These are phyloP conservation scores for Harpalus rufipes DNA, from an alignment of 2,888 invertebrate genomes.

Conservation along the genomic window DNA sequence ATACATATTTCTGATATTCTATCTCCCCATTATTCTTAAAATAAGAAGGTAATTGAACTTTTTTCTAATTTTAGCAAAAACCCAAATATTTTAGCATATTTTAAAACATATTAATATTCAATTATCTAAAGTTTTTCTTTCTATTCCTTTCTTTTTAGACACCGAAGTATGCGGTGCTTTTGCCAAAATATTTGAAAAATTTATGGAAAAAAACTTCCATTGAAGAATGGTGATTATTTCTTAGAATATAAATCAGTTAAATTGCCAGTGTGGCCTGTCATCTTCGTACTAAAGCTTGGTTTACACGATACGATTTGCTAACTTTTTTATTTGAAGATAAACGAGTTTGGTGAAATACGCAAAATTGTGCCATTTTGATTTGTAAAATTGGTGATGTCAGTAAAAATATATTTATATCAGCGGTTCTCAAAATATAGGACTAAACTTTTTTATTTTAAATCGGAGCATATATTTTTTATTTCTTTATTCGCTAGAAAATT, in stretches of 20 bases:
- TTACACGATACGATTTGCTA: not conserved
- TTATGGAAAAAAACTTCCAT: not conserved
- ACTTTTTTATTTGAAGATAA: too few relatives aligned
- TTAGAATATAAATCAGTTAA: not conserved
- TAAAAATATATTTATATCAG: too few relatives aligned
- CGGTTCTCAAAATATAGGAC: too few relatives aligned
- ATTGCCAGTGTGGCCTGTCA: not conserved
- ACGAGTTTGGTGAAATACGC: too few relatives aligned
- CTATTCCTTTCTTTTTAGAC: slow-evolving; percentile 1
- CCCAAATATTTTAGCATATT: slow-evolving; percentile 26
- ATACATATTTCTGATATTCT: not conserved
- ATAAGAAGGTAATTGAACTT: slow-evolving; percentile 17
- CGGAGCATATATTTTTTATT: too few relatives aligned
- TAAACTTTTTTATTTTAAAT: too few relatives aligned
- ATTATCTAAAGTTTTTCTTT: slow-evolving; percentile 14
- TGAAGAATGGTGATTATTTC: not conserved
- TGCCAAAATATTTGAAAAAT: slow-evolving; percentile 26
- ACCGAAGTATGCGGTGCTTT: not conserved
- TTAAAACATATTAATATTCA: slow-evolving; percentile 33
- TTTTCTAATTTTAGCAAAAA: slow-evolving; percentile 24
- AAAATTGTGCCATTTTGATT: too few relatives aligned
- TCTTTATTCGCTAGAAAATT: too few relatives aligned
- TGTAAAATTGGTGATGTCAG: too few relatives aligned
- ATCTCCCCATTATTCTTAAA: not conserved
- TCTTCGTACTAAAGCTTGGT: not conserved